Evolutionary conservation across 2,888 invertebrate species (phyloP).

Genomic region (Drosophila mimetica): DNA sequence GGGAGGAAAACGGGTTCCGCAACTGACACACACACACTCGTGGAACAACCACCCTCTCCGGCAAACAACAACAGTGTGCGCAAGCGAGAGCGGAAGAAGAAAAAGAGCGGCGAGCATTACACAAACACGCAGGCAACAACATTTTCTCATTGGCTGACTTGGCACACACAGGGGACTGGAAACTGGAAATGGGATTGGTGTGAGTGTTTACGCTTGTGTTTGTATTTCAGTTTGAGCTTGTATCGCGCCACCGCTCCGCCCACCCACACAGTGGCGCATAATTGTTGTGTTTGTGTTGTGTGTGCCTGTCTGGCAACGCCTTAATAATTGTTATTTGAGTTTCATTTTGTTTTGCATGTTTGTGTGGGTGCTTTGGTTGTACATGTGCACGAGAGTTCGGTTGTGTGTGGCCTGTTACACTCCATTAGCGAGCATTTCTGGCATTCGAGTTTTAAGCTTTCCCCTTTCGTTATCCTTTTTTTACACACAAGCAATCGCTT

Average conservation of each 20-base stretch:
- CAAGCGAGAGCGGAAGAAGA: constrained; percentile 50
- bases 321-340: constrained; percentile 83
- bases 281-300: constrained; percentile 61
- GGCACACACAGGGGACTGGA: constrained; percentile 61
- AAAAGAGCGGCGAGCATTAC: constrained; percentile 60
- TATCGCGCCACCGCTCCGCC: constrained; percentile 74
- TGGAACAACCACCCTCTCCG: constrained; percentile 59
- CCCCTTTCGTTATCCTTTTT: constrained; percentile 81
- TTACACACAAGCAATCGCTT: constrained; percentile 8
- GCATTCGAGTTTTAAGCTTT: constrained; percentile 72
- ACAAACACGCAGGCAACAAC: constrained; percentile 64
- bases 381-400: constrained; percentile 25
- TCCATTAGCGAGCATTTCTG: constrained; percentile 68
- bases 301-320: constrained; percentile 82
- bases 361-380: constrained; percentile 21
- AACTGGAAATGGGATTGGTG: constrained; percentile 71
- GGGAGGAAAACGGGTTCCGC: constrained; percentile 68
- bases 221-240: constrained; percentile 53
- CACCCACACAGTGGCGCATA: constrained; percentile 64
- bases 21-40: constrained; percentile 51
- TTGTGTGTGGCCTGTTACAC: constrained; percentile 62
- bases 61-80: constrained; percentile 58
- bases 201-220: constrained; percentile 55
- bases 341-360: constrained; percentile 66
- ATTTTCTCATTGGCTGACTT: constrained; percentile 82